Percentiles rank a stretch among this genome's conserved stretches.
These are phyloP conservation scores for Todus mexicanus DNA, from an alignment of 2,797 vertebrate genomes.

Conservation along the genomic window DNA sequence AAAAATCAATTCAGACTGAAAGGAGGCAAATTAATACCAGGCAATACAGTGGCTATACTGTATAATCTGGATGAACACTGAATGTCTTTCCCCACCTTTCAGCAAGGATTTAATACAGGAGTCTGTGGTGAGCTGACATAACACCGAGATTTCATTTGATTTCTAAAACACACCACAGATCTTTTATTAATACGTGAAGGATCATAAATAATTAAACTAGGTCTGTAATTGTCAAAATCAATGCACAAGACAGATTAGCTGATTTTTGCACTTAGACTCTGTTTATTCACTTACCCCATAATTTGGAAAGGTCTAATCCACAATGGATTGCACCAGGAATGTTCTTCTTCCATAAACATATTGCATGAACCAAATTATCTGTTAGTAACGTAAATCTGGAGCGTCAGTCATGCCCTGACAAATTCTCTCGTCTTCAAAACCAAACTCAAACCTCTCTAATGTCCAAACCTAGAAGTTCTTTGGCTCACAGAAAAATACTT, in stretches of 20 bases:
- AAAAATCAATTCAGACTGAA: slow-evolving; percentile 40
- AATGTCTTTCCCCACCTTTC: slow-evolving; percentile 16
- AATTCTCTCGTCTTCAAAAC: neutral
- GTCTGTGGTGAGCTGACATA: slow-evolving; percentile 43
- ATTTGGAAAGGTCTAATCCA: neutral
- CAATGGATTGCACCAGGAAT: neutral
- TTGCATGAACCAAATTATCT: neutral
- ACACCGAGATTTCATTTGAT: slow-evolving; percentile 61
- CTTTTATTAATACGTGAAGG: slow-evolving; percentile 52
- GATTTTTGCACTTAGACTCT: neutral
- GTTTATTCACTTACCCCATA: neutral
- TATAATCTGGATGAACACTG: slow-evolving; percentile 25
- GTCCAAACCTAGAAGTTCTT: neutral
- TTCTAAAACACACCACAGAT: slow-evolving; percentile 57
- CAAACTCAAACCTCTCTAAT: neutral
- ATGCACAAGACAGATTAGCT: slow-evolving; percentile 35
- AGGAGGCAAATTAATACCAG: slow-evolving; percentile 4
- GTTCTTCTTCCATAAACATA: neutral
- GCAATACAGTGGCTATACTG: neutral
- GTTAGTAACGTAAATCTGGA: neutral
- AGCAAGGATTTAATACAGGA: slow-evolving; percentile 41
- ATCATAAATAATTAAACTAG: slow-evolving; percentile 62
- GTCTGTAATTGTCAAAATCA: slow-evolving; percentile 41
- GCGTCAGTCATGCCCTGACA: neutral
- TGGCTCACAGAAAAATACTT: neutral